A percentile compares a stretch with the other conserved stretches of the same genome.
phyloP scores from a whole-genome alignment of 2,888 invertebrate genomes.

The Monoplex corrugatus region DNA sequence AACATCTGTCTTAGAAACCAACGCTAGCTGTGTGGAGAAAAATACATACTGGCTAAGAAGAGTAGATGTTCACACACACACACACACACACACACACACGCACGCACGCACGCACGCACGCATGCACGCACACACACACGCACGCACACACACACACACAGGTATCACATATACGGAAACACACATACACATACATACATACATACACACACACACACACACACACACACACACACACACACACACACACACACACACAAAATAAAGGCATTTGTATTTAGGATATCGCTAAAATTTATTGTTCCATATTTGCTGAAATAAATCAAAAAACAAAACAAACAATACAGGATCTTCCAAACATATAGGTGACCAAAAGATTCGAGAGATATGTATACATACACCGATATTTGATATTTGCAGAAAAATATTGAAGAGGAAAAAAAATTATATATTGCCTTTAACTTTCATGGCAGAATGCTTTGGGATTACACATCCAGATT shows the following conservation, averaged over 20 bases:
- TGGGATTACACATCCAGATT: background rate
- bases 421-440: background rate
- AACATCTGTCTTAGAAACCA: too few species aligned
- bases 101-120: background rate
- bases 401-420: background rate
- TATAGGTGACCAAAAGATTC: background rate
- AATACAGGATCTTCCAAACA: too few species aligned
- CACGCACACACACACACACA: background rate
- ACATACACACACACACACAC: slow-evolving; percentile 9
- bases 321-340: background rate
- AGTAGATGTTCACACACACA: background rate
- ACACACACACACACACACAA: too few species aligned
- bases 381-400: background rate
- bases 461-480: background rate
- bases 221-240: background rate
- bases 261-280: too few species aligned
- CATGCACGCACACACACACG: background rate
- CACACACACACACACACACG: background rate
- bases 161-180: background rate
- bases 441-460: background rate
- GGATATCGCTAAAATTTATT: background rate
- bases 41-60: too few species aligned
- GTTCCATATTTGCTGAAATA: slow-evolving; percentile 15
- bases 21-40: too few species aligned
- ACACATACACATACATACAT: background rate